Evolutionary conservation across 2,113 vertebrate genomes (phyloP), one percentile per base, ranked within the genome.

Genomic region (Calonectris borealis): DNA sequence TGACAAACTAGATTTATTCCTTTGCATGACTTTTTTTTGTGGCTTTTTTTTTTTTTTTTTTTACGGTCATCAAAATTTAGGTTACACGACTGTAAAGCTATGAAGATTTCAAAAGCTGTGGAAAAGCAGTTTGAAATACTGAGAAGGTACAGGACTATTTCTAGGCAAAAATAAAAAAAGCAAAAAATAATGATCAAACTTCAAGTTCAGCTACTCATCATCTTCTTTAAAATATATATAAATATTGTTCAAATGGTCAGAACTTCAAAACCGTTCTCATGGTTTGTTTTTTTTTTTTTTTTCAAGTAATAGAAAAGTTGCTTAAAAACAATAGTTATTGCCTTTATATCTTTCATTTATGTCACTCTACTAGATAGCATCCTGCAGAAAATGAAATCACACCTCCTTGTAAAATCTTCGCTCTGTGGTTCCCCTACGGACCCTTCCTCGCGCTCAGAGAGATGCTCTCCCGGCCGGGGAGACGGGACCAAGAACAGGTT

Each of bases 271-370:
- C 95, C 16, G 71, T 94, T 90, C 84, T 94, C 88, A 68, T 75
- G 88, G 58, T 54, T 70, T 62, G 13, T 36, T 68, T 13, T 46
- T n/a, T 16, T 64, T 46, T 46, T 44, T 54, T 91, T 95, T 91
- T 98, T 98, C 97, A 98, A 97, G 97, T 97, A 97, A 97, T 97
- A 97, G 82, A 97, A 97, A 98, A 97, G 95, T 91, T 83, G 73
- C 89, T 96, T 96, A 86, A 81, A 96, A 97, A 91, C 95, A 90
- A 95, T 58, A 93, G 62, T 97, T 97, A 98, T 97, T 93, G 97
- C 97, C 97, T 96, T 94, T 86, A 91, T 91, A 92, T 95, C 96
- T 96, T 96, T 95, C 94, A 96, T 93, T 94, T 94, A 88, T 71
- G 95, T 96, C 81, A 85, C 81, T 83, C 80, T 86, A 90, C 95